Evolutionary conservation across 2,797 vertebrate genomes (phyloP), one percentile per base, ranked within the genome.

Genomic region (Pagetopsis macropterus): DNA sequence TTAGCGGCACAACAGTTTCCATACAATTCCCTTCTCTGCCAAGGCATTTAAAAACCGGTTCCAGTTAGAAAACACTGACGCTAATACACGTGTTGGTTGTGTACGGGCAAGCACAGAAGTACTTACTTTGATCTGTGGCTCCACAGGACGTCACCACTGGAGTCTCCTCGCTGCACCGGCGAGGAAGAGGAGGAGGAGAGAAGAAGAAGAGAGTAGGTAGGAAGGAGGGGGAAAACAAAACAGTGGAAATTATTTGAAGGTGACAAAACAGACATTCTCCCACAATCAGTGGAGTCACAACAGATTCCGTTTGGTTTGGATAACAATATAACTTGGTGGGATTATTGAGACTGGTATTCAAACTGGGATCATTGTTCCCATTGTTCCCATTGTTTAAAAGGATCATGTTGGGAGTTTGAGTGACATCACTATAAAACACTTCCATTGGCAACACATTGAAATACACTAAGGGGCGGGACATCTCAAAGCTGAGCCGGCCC

Each of bases 101-200:
- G 33, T 37, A 33, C 33, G 45, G 70, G 77, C 40, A 48, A 48
- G 11, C 57, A 75, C 9, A 65, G 37, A 50, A 70, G 61, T 31
- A 92, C 92, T 91, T 78, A 94, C 93, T 90, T 89, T 89, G 88
- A 90, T 86, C 83, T 86, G 33, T 82, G 64, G 84, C 84, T 86
- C 88, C 87, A 86, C 89, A 90, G 88, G 90, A 91, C 83, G 84
- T 87, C 86, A 85, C 88, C 83, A 84, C 86, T 76, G 88, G 87
- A 84, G 77, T 89, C 85, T 92, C 89, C 88, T 80, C 83, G 66
- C 85, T 92, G 84, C 63, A 90, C 73, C 48, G 27, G 58, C 72
- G 44, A 61, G 75, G 70, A 58, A 82, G 66, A 82, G 58, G 71
- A 31, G 66, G 52, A 69, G 62, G 33, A 9, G 62, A 77, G 51